Conservation (phyloP, 2,888 invertebrate species). For the Nudaria mundana region DNA sequence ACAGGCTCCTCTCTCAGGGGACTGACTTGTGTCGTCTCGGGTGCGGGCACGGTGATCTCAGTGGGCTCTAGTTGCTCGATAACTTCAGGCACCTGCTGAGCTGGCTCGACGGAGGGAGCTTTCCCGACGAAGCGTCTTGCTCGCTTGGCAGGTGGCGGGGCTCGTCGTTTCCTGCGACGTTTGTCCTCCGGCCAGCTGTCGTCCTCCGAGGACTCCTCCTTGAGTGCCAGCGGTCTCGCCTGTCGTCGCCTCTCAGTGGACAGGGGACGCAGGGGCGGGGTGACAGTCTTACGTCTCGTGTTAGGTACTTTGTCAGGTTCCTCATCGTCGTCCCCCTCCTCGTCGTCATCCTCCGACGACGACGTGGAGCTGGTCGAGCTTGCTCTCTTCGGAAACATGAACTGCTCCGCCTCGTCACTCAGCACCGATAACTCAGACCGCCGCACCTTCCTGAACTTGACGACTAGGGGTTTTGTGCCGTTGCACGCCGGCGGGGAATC, state of each 20-base stretch:
- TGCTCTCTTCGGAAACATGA: constrained; percentile 89
- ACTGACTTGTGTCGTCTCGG: constrained; percentile 35
- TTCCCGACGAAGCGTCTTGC: constrained; percentile 35
- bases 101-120: constrained; percentile 15
- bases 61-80: constrained; percentile 29
- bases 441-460: constrained; percentile 88
- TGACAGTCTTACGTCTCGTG: constrained; percentile 64
- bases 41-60: constrained; percentile 14
- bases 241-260: constrained; percentile 53
- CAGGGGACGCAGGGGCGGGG: constrained; percentile 53
- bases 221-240: constrained; percentile 65
- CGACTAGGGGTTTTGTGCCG: constrained; percentile 81
- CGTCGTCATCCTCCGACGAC: constrained; percentile 80
- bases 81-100: constrained; percentile 26
- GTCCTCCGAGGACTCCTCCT: constrained; percentile 73
- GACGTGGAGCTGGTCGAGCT: constrained; percentile 78
- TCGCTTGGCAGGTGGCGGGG: constrained; percentile 41
- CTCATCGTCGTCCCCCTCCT: background rate
- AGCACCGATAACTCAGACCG: constrained; percentile 87
- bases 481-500: constrained; percentile 77
- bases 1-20: constrained; percentile 55
- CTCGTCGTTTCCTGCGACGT: constrained; percentile 50
- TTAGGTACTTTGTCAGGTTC: constrained; percentile 25
- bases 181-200: constrained; percentile 68
- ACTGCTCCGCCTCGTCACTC: constrained; percentile 93